Percentiles rank a stretch among this genome's conserved stretches.
phyloP scores from a whole-genome alignment of 2,888 invertebrate genomes.

The Amphipyra tragopoginis region DNA sequence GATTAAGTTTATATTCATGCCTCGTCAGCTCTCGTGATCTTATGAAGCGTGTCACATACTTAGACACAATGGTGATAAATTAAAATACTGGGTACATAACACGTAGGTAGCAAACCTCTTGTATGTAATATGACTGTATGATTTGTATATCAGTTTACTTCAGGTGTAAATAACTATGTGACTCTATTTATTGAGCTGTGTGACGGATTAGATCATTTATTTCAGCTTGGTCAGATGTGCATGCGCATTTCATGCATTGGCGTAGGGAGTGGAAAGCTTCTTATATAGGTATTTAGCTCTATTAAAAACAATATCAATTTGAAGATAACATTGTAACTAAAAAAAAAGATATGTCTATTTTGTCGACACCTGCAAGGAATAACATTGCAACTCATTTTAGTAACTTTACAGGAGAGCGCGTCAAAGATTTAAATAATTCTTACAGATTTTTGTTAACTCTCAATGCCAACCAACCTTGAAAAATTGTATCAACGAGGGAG shows the following conservation, averaged over 20 bases:
- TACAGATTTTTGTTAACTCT: too few relatives aligned
- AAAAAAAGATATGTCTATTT: too few relatives aligned
- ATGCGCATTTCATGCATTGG: slow-evolving; percentile 3
- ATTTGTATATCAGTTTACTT: slow-evolving; percentile 35
- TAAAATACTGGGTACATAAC: slow-evolving; percentile 39
- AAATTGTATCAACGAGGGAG: too few relatives aligned
- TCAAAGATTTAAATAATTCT: too few relatives aligned
- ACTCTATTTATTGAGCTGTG: slow-evolving; percentile 31
- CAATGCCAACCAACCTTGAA: too few relatives aligned
- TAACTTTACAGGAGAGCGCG: too few relatives aligned
- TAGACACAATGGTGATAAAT: slow-evolving; percentile 51
- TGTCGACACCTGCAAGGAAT: too few relatives aligned
- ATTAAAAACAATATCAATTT: too few relatives aligned
- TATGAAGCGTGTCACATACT: slow-evolving; percentile 73
- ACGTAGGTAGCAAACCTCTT: slow-evolving; percentile 10
- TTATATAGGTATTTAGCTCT: too few relatives aligned
- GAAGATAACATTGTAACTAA: too few relatives aligned
- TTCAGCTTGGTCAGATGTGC: slow-evolving; percentile 21
- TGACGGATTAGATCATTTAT: slow-evolving; percentile 26
- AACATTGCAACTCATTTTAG: too few relatives aligned
- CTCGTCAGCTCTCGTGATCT: slow-evolving; percentile 72
- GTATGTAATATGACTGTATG: slow-evolving; percentile 10
- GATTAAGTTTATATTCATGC: slow-evolving; percentile 69
- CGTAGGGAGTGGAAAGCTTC: slow-evolving; percentile 10
- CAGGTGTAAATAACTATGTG: slow-evolving; percentile 33